Percentiles rank a stretch among this genome's conserved stretches.
These are phyloP conservation scores for Atta colombica DNA, from an alignment of 1,140 invertebrate species.

Conservation along the genomic window DNA sequence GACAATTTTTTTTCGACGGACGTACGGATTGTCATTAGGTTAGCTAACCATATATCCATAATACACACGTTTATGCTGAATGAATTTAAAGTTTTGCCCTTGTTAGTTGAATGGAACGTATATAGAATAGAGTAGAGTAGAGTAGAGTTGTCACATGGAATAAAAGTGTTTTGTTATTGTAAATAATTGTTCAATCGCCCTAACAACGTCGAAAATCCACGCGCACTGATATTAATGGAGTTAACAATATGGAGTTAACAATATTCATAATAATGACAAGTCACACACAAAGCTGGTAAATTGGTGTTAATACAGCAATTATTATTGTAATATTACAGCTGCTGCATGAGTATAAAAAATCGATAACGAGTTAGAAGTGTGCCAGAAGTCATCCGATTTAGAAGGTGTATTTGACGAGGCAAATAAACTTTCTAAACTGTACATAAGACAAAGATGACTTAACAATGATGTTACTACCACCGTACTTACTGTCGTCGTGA, in stretches of 20 bases:
- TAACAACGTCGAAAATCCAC: neutral
- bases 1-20: slow-evolving; percentile 5
- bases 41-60: slow-evolving; percentile 11
- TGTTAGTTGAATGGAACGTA: slow-evolving; percentile 52
- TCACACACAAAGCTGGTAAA: slow-evolving; percentile 25
- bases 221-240: neutral
- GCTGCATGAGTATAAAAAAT: slow-evolving; percentile 65
- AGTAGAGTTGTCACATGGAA: slow-evolving; percentile 9
- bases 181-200: slow-evolving; percentile 11
- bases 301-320: slow-evolving; percentile 60
- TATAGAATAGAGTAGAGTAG: slow-evolving; percentile 54
- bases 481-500: slow-evolving; percentile 55
- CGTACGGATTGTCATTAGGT: slow-evolving; percentile 4
- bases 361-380: slow-evolving; percentile 58
- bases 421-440: slow-evolving; percentile 60
- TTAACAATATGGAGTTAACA: neutral
- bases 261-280: slow-evolving; percentile 1
- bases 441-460: slow-evolving; percentile 47
- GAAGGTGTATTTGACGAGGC: slow-evolving; percentile 57
- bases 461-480: slow-evolving; percentile 53
- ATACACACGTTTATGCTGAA: slow-evolving; percentile 17
- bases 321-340: slow-evolving; percentile 63
- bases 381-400: slow-evolving; percentile 59
- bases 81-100: slow-evolving; percentile 27
- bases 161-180: slow-evolving; percentile 37